Evolutionary conservation across 2,113 vertebrate species (phyloP).

Genomic region (Bettongia penicillata): DNA sequence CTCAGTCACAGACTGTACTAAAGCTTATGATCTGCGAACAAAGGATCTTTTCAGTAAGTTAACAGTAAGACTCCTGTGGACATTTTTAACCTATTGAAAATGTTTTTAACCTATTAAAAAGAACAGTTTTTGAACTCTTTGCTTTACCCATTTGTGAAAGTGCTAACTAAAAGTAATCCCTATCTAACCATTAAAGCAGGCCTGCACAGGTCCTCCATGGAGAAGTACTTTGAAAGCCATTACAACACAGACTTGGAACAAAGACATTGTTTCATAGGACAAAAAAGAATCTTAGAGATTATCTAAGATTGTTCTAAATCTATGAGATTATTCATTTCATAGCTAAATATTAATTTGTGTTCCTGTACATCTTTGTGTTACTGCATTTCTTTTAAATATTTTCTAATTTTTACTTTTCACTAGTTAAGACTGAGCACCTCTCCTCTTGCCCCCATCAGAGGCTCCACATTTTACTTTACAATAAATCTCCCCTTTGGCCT

Average conservation of each 20-base stretch:
- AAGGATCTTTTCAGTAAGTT: slow-evolving; percentile 50
- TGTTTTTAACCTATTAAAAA: slow-evolving; percentile 61
- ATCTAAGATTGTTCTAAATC: neutral
- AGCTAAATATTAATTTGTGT: neutral
- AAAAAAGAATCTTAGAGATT: neutral
- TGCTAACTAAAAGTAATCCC: slow-evolving; percentile 45
- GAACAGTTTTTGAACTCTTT: slow-evolving; percentile 37
- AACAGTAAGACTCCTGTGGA: slow-evolving; percentile 49
- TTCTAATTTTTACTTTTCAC: slow-evolving; percentile 22
- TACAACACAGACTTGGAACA: neutral
- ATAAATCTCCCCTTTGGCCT: neutral
- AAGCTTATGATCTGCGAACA: neutral
- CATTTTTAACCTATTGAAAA: slow-evolving; percentile 60
- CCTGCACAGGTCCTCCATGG: slow-evolving; percentile 6
- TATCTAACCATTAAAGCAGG: slow-evolving; percentile 40
- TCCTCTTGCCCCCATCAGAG: neutral
- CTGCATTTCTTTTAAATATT: neutral
- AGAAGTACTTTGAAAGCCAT: slow-evolving; percentile 14
- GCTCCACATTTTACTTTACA: slow-evolving; percentile 5
- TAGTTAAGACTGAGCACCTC: slow-evolving; percentile 1
- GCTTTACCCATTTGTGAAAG: slow-evolving; percentile 54
- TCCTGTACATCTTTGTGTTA: neutral
- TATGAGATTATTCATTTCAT: no score
- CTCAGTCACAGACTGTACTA: neutral
- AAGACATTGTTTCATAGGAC: neutral